phyloP scores from a whole-genome alignment of 2,797 vertebrate genomes.

The Lateolabrax maculatus region DNA sequence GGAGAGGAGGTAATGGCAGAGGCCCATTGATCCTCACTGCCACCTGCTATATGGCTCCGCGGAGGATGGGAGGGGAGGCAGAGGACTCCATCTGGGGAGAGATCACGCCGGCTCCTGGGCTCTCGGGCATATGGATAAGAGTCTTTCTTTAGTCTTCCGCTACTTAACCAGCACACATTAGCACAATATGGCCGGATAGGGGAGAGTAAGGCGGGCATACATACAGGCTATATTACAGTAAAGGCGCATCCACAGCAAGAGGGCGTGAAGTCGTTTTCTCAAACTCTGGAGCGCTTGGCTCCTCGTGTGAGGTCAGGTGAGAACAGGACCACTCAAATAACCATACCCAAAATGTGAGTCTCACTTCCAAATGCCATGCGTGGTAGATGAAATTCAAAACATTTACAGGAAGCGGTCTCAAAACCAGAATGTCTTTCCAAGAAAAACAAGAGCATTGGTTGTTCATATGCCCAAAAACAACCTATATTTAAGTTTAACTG shows the following conservation, averaged over 20 bases:
- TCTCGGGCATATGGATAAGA: conserved; percentile 81
- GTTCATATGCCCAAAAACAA: not conserved
- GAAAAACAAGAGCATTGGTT: not conserved
- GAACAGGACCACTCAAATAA: not conserved
- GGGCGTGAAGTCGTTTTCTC: conserved; percentile 50
- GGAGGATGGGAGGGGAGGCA: conserved; percentile 65
- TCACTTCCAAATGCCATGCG: not conserved
- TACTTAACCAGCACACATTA: conserved; percentile 79
- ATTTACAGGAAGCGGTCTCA: not conserved
- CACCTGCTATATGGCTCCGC: conserved; percentile 82
- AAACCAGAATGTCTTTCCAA: not conserved
- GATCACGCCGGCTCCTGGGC: conserved; percentile 63
- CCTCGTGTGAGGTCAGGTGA: conserved; percentile 36
- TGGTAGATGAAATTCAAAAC: not conserved
- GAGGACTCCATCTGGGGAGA: conserved; percentile 73
- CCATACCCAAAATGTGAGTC: not conserved
- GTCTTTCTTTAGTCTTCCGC: conserved; percentile 74
- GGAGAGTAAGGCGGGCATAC: conserved; percentile 56
- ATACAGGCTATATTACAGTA: conserved; percentile 64
- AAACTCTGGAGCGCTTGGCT: conserved; percentile 31
- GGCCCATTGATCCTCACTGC: conserved; percentile 78
- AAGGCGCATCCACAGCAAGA: conserved; percentile 38
- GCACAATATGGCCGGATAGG: conserved; percentile 74
- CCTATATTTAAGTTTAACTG: not conserved
- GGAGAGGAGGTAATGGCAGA: conserved; percentile 75